Evolutionary conservation across 1,140 invertebrate species (phyloP), one percentile per base, ranked within the genome.

Genomic region (Drosophila sucinea): DNA sequence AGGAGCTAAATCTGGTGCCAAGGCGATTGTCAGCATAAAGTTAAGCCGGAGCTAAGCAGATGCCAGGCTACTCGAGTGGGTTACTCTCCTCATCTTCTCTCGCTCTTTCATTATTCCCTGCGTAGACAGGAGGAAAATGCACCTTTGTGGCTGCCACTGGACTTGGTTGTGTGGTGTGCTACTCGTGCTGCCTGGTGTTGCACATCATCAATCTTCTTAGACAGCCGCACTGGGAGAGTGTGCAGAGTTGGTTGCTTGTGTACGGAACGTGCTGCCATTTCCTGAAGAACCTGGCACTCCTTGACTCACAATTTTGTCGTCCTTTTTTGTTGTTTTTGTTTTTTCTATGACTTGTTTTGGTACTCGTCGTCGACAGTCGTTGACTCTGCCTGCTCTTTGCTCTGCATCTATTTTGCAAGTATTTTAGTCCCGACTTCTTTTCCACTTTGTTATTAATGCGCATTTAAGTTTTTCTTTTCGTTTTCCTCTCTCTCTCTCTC

Each of bases 191-290:
- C 17, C 17, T 51, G 11, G 44, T 51, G 44, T 51, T 51, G 60
- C 83, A 86, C 84, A 87, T 87, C 83, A 87, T 87, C 83, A 87
- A 87, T 87, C 83, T 87, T 87, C 83, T 87, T 83, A 87, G 83
- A 86, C 83, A 86, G 73, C 69, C 72, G 57, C 82, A 79, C 67
- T 51, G 44, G 44, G 44, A 66, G 40, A 66, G 40, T 76, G 40
- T 76, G 51, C 57, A 32, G 30, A 70, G 40, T 54, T 6, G 41
- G 55, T 62, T 66, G 30, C 33, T 64, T 87, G 83, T 87, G 83
- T 87, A 80, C 73, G 47, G 84, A 87, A 87, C 83, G 83, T 86
- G 83, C 76, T 79, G 79, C 79, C 79, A 77, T 83, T 72, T 82
- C 70, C 83, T 86, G 76, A 35, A 67, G 54, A 55, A 64, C 41